phyloP scores from a whole-genome alignment of 1,140 invertebrate genomes.

The Drosophila cardini region DNA sequence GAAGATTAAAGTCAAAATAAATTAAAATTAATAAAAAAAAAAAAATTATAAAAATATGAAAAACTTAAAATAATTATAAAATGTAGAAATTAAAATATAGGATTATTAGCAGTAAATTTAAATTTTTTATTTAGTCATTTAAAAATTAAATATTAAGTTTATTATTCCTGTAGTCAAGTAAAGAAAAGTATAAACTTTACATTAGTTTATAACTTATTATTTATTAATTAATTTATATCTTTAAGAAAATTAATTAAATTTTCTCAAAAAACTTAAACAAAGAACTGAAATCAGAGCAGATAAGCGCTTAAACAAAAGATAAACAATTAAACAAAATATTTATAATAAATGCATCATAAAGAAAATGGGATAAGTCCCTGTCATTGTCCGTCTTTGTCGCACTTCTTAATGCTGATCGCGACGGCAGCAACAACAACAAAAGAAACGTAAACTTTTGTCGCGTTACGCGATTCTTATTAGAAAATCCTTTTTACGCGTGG shows the following conservation, averaged over 20 bases:
- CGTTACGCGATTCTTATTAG: conserved; percentile 50
- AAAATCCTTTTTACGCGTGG: conserved; percentile 64
- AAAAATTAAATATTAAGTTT: too few relatives aligned
- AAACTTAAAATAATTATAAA: too few relatives aligned
- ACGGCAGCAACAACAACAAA: conserved; percentile 13
- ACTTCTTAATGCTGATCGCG: conserved; percentile 17
- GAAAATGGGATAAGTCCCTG: conserved; percentile 12
- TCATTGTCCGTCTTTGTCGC: neutral
- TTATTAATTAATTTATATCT: too few relatives aligned
- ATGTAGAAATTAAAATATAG: too few relatives aligned
- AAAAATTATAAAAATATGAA: too few relatives aligned
- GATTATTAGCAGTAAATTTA: neutral
- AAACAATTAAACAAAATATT: conserved; percentile 53
- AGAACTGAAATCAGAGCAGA: too few relatives aligned
- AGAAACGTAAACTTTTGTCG: neutral
- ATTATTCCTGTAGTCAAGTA: too few relatives aligned
- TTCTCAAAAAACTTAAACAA: conserved; percentile 15
- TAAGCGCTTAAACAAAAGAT: conserved; percentile 20
- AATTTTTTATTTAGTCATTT: neutral
- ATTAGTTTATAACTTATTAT: too few relatives aligned
- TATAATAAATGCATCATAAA: conserved; percentile 48
- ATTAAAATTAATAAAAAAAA: too few relatives aligned
- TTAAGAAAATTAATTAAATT: too few relatives aligned
- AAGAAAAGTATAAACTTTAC: too few relatives aligned
- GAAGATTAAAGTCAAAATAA: too few relatives aligned